Evolutionary conservation across 2,888 invertebrate genomes (phyloP).

Genomic region (Nymphalis polychloros): DNA sequence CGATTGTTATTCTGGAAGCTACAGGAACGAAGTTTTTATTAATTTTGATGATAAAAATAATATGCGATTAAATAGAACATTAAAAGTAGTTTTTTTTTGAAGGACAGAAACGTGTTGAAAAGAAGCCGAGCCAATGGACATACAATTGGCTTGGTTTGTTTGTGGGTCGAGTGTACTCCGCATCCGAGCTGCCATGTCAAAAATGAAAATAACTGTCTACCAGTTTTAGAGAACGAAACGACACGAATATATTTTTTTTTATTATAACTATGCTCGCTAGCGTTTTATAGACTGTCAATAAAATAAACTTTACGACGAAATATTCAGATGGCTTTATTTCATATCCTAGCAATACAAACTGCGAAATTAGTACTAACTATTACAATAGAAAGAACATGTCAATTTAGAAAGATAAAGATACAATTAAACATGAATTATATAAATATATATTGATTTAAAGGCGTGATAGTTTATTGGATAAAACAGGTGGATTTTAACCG

Average conservation of each 20-base stretch:
- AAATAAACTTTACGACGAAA: constrained; percentile 1
- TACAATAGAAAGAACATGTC: too few species aligned
- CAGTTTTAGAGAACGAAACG: constrained; percentile 25
- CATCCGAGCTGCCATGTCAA: constrained; percentile 28
- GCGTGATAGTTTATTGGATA: too few species aligned
- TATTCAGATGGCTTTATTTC: not conserved
- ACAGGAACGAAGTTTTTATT: too few species aligned
- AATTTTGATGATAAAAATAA: not conserved
- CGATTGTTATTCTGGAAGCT: too few species aligned
- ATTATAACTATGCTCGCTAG: constrained; percentile 1
- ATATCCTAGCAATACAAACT: too few species aligned
- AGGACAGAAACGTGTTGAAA: constrained; percentile 22
- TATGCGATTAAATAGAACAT: not conserved
- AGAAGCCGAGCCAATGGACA: constrained; percentile 23
- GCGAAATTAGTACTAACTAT: too few species aligned
- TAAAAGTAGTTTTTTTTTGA: not conserved
- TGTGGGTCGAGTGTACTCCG: constrained; percentile 28
- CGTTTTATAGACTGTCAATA: not conserved
- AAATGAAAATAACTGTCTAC: constrained; percentile 31
- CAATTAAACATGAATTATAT: too few species aligned
- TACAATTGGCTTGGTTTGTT: constrained; percentile 29
- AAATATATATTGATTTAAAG: too few species aligned
- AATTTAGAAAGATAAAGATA: too few species aligned
- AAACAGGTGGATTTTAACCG: too few species aligned
- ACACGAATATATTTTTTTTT: constrained; percentile 17